Evolutionary conservation across 2,113 vertebrate genomes (phyloP).

Genomic region (Passer montanus): DNA sequence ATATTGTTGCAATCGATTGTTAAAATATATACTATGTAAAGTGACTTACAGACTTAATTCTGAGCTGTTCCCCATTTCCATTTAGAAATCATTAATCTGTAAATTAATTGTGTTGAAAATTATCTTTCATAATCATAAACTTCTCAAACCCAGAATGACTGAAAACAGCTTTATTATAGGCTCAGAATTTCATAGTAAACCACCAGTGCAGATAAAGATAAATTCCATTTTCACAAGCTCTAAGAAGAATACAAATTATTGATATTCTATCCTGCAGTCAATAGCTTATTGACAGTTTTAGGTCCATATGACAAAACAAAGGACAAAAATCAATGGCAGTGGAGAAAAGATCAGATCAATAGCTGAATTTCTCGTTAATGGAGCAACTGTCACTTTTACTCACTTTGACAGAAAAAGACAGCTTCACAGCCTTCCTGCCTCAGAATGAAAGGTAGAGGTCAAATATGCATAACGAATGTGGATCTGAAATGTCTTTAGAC

Average conservation of each 20-base stretch:
- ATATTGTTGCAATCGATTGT: background rate
- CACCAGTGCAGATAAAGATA: constrained; percentile 10
- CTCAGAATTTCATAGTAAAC: background rate
- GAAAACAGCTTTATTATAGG: background rate
- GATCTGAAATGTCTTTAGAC: constrained; percentile 69
- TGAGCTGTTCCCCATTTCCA: background rate
- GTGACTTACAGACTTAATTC: background rate
- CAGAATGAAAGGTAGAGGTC: constrained; percentile 52
- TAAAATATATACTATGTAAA: background rate
- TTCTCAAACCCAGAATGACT: background rate
- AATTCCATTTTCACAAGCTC: constrained; percentile 18
- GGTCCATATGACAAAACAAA: constrained; percentile 43
- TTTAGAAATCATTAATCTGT: background rate
- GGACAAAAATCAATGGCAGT: constrained; percentile 23
- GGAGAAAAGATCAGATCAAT: constrained; percentile 64
- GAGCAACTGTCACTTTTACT: constrained; percentile 58
- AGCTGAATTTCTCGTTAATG: constrained; percentile 62
- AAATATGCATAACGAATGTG: constrained; percentile 60
- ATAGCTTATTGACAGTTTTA: constrained; percentile 58
- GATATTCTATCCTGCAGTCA: constrained; percentile 51
- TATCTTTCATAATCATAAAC: background rate
- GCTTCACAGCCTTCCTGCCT: constrained; percentile 27
- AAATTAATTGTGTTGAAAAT: background rate
- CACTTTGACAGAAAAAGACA: constrained; percentile 60
- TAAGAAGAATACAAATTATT: constrained; percentile 54